Conservation (phyloP, 2,888 invertebrate genomes). For the Poecilobothrus nobilitatus region DNA sequence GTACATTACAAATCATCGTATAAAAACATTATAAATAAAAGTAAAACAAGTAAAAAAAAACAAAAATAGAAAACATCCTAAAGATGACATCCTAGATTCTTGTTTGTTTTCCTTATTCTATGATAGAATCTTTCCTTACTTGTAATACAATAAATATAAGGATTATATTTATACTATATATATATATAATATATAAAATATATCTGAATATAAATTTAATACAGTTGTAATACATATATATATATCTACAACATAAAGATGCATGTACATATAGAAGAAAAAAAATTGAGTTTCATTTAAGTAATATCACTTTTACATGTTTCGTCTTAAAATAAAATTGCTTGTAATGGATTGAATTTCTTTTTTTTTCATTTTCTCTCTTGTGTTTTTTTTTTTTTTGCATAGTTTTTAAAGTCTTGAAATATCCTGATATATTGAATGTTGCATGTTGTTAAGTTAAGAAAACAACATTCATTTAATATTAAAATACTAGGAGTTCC, state of each 20-base stretch:
- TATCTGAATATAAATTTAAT: too few relatives aligned
- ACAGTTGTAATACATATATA: too few relatives aligned
- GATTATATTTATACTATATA: background rate
- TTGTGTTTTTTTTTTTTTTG: background rate
- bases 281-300: too few relatives aligned
- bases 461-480: background rate
- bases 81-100: background rate
- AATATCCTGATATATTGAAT: background rate
- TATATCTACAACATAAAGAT: too few relatives aligned
- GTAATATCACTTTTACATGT: too few relatives aligned
- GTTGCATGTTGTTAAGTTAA: background rate
- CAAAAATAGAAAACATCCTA: background rate
- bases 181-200: background rate
- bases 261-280: too few relatives aligned
- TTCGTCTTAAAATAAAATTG: background rate
- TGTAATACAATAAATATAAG: background rate
- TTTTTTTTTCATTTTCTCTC: background rate
- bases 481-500: background rate
- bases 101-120: background rate
- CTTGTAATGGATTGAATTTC: slow-evolving; percentile 4
- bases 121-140: background rate
- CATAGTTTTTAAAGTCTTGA: background rate
- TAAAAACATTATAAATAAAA: too few relatives aligned
- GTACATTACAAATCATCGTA: too few relatives aligned
- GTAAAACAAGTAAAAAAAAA: background rate